Evolutionary conservation across 2,113 vertebrate species (phyloP), one percentile per base, ranked within the genome.

Genomic region (Prunella fulvescens): DNA sequence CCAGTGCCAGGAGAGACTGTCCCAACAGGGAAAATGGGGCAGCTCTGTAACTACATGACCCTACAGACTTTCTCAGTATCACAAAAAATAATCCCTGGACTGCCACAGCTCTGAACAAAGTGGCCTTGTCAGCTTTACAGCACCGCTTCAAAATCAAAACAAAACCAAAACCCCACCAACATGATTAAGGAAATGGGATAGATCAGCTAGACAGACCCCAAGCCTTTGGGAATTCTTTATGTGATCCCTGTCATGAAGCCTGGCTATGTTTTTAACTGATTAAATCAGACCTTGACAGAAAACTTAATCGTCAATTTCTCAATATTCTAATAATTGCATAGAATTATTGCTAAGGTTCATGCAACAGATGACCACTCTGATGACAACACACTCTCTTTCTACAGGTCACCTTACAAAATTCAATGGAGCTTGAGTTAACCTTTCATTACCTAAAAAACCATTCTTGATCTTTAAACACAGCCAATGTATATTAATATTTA

Each of bases 401-500:
- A 50, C 47, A 61, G 77, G 64, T n/a, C 51, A 90, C 73, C 81
- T 93, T 70, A 79, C 33, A 78, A 81, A 90, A 85, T 28, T 25
- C 4, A 8, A 72, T n/a, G 44, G 42, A 65, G 26, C 25, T 83
- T 64, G 22, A 72, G 44, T 80, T 87, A 86, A 96, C 9, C 0
- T 89, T 93, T 96, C 89, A 86, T 88, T 85, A 93, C 85, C n/a
- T 62, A 84, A 90, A 91, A 72, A 96, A 48, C 29, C 33, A n/a
- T 86, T 92, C 92, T 37, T 87, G 42, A 92, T 93, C 91, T 96
- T 96, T 93, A 96, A 96, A 96, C 82, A 88, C 10, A 70, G 76
- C 24, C 84, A 70, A 56, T 47, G 64, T 66, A 66, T 56, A 95
- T 96, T 97, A 97, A 97, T 96, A 93, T 94, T 96, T 96, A 96